These are phyloP conservation scores for Ooceraea biroi DNA, from an alignment of 1,140 invertebrate species.

Conservation along the genomic window DNA sequence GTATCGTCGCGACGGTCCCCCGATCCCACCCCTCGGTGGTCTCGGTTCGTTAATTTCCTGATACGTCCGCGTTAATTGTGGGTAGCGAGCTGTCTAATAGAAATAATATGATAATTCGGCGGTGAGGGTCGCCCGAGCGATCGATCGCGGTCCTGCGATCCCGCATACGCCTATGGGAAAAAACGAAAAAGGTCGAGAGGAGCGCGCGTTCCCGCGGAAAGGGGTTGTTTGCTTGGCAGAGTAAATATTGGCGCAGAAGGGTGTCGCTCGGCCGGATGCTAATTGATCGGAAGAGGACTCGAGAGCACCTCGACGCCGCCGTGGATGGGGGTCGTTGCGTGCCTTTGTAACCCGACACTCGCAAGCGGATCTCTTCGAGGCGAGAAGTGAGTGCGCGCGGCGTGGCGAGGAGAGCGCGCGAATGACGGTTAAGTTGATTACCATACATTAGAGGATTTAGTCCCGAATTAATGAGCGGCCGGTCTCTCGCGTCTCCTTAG, in stretches of 20 bases:
- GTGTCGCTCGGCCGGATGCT: conserved; percentile 68
- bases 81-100: conserved; percentile 84
- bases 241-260: conserved; percentile 78
- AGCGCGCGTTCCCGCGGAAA: conserved; percentile 42
- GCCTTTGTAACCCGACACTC: conserved; percentile 24
- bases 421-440: conserved; percentile 50
- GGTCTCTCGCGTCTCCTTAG: neutral
- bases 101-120: conserved; percentile 85
- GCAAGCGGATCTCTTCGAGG: neutral
- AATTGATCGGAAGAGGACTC: conserved; percentile 74
- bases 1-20: conserved; percentile 11
- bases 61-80: conserved; percentile 83
- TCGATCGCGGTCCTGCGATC: conserved; percentile 28
- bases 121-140: conserved; percentile 46
- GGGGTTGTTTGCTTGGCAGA: conserved; percentile 75
- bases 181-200: conserved; percentile 54
- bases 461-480: conserved; percentile 9
- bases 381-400: neutral
- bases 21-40: conserved; percentile 50
- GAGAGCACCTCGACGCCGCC: conserved; percentile 48
- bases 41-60: conserved; percentile 82
- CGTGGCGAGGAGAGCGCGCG: conserved; percentile 16
- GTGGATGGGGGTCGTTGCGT: conserved; percentile 40
- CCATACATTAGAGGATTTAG: conserved; percentile 34
- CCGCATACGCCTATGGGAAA: neutral